These are phyloP conservation scores for Epicauta chinensis DNA, from an alignment of 1,140 invertebrate species.

Conservation along the genomic window DNA sequence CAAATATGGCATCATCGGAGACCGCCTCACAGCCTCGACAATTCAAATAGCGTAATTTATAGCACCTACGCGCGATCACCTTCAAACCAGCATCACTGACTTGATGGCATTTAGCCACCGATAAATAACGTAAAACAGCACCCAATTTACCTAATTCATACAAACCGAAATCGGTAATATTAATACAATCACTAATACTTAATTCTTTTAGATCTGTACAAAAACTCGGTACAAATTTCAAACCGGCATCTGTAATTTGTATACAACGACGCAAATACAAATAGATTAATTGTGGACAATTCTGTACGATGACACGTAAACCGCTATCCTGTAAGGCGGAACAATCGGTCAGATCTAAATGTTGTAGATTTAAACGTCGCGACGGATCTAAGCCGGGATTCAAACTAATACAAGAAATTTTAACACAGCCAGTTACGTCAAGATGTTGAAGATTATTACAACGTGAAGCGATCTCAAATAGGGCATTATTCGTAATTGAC, in stretches of 20 bases:
- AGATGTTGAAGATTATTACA: conserved; percentile 67
- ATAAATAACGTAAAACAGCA: conserved; percentile 74
- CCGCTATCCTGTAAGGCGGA: conserved; percentile 73
- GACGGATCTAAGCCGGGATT: conserved; percentile 56
- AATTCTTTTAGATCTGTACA: conserved; percentile 77
- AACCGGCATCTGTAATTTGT: conserved; percentile 73
- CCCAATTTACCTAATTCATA: conserved; percentile 85
- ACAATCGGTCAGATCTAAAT: conserved; percentile 83
- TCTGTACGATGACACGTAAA: conserved; percentile 71
- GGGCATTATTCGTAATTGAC: conserved; percentile 59
- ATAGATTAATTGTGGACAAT: conserved; percentile 79
- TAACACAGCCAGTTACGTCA: conserved; percentile 57
- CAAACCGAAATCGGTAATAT: conserved; percentile 85
- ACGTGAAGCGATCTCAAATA: conserved; percentile 58
- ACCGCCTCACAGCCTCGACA: conserved; percentile 86
- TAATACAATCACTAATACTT: conserved; percentile 83
- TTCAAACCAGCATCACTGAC: conserved; percentile 77
- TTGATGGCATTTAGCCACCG: conserved; percentile 83
- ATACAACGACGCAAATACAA: conserved; percentile 84
- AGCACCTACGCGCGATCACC: conserved; percentile 81
- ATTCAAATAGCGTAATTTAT: conserved; percentile 85
- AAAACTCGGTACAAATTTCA: conserved; percentile 79
- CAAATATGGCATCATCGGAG: conserved; percentile 80
- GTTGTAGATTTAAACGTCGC: conserved; percentile 58
- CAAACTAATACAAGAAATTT: conserved; percentile 63